Base-by-base conservation (phyloP, 2,113 vertebrate species). In the Strix uralensis region DNA sequence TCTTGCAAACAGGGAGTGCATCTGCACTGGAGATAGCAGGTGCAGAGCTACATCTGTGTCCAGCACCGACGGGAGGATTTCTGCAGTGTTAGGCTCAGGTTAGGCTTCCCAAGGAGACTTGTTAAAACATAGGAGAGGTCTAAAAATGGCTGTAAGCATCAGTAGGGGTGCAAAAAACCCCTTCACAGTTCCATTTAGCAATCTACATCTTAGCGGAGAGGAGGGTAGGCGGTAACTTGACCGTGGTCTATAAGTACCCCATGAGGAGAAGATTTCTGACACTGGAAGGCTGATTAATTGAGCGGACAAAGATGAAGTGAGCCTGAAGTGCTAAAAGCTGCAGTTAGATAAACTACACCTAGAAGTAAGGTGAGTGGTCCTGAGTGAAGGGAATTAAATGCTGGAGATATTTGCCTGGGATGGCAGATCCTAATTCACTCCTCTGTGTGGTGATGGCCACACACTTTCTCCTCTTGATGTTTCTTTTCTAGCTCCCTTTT, bases 271-370 rank as follows among this genome's bases (percentile, higher is more conserved):
- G 92, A 92, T 93, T 96, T 96, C 72, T 92, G 72, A 90, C 25
- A 67, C 72, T 78, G 83, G 82, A 32, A 93, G 36, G 73, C 71
- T 92, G 80, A 81, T 91, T 96, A 96, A 96, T 96, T 78, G 77
- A 92, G 90, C 77, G 3, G 88, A 94, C 3, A 9, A 92, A 94
- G 92, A 61, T 25, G 1, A 88, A 88, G 79, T 26, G 42, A 93
- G 85, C 92, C 79, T 36, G 6, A 96, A 81, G 90, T 93, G 94
- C 92, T 97, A 86, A 96, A 96, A 92, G 95, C 95, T 92, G 91
- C 65, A 89, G 88, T 96, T 92, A 96, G 94, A 84, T 65, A 71
- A 93, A 91, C 69, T 84, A 67, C 72, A 75, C 65, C 69, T 92
- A 34, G 88, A 88, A 78, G 73, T 46, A 20, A 71, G 47, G 72